phyloP scores from a whole-genome alignment of 2,888 invertebrate species.

The Syrista parreyssii region DNA sequence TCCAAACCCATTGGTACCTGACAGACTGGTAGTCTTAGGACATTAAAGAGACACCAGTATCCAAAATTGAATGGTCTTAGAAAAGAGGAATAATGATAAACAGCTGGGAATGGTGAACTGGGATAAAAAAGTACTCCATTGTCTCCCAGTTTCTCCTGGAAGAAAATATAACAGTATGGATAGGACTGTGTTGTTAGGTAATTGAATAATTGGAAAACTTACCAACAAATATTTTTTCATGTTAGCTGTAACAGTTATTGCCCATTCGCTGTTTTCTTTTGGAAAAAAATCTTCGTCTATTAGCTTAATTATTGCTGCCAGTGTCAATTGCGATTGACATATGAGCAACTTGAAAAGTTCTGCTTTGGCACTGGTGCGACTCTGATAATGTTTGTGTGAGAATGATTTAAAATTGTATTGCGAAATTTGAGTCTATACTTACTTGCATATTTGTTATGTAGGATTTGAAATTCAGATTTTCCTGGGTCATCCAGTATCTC shows the following conservation, averaged over 20 bases:
- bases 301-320: constrained; percentile 77
- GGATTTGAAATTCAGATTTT: constrained; percentile 73
- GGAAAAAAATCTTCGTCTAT: constrained; percentile 76
- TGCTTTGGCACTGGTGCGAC: constrained; percentile 44
- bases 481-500: constrained; percentile 81
- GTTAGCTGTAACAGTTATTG: constrained; percentile 70
- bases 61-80: constrained; percentile 85
- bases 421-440: constrained; percentile 11
- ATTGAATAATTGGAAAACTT: constrained; percentile 44
- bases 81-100: constrained; percentile 83
- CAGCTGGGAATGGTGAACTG: constrained; percentile 81
- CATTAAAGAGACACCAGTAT: constrained; percentile 89
- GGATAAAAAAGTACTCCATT: constrained; percentile 88
- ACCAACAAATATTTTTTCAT: constrained; percentile 74
- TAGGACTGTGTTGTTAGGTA: neutral
- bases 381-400: constrained; percentile 34
- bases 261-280: constrained; percentile 74
- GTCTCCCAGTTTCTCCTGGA: constrained; percentile 77
- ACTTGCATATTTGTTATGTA: constrained; percentile 75
- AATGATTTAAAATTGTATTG: too few species aligned
- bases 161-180: constrained; percentile 28
- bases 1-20: constrained; percentile 86
- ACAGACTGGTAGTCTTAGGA: constrained; percentile 82
- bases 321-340: constrained; percentile 74
- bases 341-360: constrained; percentile 67